A percentile compares a stretch with the other conserved stretches of the same genome.
Evolutionary conservation across 2,113 vertebrate species (phyloP).

Genomic region (Porphyrio hochstetteri): DNA sequence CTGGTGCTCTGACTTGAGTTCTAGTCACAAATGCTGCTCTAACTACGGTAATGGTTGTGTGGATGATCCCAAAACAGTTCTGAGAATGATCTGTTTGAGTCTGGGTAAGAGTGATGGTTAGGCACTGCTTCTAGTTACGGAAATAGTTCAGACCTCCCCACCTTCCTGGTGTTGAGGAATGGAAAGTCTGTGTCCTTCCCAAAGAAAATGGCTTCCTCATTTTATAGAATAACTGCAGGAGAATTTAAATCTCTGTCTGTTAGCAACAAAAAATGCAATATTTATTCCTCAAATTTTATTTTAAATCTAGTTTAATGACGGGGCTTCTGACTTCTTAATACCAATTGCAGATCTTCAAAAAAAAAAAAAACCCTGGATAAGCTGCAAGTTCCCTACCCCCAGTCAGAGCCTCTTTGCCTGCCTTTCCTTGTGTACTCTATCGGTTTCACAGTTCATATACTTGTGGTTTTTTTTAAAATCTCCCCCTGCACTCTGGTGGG

Average conservation of each 20-base stretch:
- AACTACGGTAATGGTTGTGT: not conserved
- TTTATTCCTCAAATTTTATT: not conserved
- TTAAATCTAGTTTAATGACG: not conserved
- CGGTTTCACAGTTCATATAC: constrained; percentile 65
- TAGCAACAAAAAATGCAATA: not conserved
- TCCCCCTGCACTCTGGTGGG: constrained; percentile 43
- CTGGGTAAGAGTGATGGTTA: not conserved
- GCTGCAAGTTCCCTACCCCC: not conserved
- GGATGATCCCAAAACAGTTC: not conserved
- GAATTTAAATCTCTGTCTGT: not conserved
- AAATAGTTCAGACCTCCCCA: not conserved
- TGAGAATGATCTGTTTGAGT: not conserved
- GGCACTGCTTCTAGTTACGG: not conserved
- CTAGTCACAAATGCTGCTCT: not conserved
- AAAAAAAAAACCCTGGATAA: not conserved
- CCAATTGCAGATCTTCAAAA: not conserved
- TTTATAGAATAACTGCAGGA: not conserved
- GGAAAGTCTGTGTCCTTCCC: not conserved
- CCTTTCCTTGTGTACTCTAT: constrained; percentile 50
- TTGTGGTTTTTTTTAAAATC: constrained; percentile 20
- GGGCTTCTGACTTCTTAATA: not conserved
- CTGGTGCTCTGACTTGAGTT: not conserved
- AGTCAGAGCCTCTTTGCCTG: constrained; percentile 42
- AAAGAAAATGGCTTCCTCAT: not conserved
- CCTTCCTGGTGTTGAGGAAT: not conserved